phyloP scores from a whole-genome alignment of 1,140 invertebrate species.

The Pseudomyrmex gracilis region DNA sequence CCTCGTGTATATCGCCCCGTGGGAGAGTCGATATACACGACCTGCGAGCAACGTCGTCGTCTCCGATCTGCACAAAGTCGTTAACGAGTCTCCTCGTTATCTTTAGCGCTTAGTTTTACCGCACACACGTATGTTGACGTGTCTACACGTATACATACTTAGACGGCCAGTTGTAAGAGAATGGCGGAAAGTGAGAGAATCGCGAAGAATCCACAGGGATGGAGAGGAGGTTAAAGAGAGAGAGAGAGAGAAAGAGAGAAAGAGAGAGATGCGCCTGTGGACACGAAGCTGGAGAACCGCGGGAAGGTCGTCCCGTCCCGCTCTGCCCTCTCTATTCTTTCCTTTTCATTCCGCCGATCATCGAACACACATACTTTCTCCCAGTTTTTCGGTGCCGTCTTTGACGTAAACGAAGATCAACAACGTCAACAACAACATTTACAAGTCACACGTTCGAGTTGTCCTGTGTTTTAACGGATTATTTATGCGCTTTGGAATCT shows the following conservation, averaged over 20 bases:
- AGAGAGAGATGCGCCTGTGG: slow-evolving; percentile 68
- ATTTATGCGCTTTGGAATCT: slow-evolving; percentile 55
- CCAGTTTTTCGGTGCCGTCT: slow-evolving; percentile 74
- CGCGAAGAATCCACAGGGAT: not conserved
- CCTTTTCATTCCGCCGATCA: slow-evolving; percentile 40
- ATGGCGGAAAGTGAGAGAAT: slow-evolving; percentile 57
- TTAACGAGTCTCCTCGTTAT: slow-evolving; percentile 74
- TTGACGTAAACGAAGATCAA: slow-evolving; percentile 56
- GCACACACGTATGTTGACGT: not conserved
- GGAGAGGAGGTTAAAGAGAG: not conserved
- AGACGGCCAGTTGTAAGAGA: slow-evolving; percentile 53
- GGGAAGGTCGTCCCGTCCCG: slow-evolving; percentile 72
- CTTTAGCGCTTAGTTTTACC: slow-evolving; percentile 61
- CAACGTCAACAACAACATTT: slow-evolving; percentile 37
- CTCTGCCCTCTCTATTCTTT: slow-evolving; percentile 43
- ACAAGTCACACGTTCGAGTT: not conserved
- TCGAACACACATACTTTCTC: slow-evolving; percentile 74
- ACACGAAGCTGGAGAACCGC: slow-evolving; percentile 71
- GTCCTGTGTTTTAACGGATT: slow-evolving; percentile 48
- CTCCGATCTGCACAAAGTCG: slow-evolving; percentile 68
- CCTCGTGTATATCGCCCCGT: slow-evolving; percentile 39
- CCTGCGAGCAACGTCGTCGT: slow-evolving; percentile 44
- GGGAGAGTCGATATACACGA: slow-evolving; percentile 69
- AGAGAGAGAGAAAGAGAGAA: slow-evolving; percentile 45
- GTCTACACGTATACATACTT: slow-evolving; percentile 8